Conservation (phyloP, 2,888 invertebrate genomes). For the Onchidella celtica region DNA sequence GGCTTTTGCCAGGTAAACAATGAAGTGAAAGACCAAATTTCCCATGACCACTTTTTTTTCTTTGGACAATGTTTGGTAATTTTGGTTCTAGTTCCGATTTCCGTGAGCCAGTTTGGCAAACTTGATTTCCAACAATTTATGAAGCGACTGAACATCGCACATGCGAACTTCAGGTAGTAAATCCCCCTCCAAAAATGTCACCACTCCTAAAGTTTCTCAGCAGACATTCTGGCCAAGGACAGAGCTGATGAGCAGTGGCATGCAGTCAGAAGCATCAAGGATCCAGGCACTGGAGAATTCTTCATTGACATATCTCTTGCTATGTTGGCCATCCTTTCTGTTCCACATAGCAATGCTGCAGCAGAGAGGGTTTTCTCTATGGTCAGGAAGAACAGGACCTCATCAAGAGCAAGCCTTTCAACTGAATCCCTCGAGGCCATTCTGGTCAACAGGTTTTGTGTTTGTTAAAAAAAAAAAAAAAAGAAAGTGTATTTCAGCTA, state of each 20-base stretch:
- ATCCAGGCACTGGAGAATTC: not conserved
- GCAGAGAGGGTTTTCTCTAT: not conserved
- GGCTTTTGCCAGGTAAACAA: too few relatives aligned
- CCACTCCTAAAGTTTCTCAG: too few relatives aligned
- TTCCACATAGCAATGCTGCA: slow-evolving; percentile 10
- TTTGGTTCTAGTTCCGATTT: too few relatives aligned
- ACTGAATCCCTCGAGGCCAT: not conserved
- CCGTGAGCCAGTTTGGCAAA: too few relatives aligned
- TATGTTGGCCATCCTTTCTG: not conserved
- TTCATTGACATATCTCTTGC: not conserved
- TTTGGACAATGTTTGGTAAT: too few relatives aligned
- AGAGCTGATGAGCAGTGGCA: slow-evolving; percentile 13
- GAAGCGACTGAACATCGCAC: too few relatives aligned
- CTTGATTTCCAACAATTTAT: too few relatives aligned
- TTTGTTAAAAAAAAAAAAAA: too few relatives aligned
- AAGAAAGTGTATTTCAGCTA: too few relatives aligned
- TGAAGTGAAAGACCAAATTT: too few relatives aligned
- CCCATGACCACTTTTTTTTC: too few relatives aligned
- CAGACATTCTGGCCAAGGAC: not conserved
- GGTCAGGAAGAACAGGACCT: slow-evolving; percentile 5
- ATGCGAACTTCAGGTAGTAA: too few relatives aligned
- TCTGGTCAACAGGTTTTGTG: not conserved
- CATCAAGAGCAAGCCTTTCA: not conserved
- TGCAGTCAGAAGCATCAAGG: not conserved
- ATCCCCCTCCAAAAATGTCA: not conserved